A percentile compares a stretch with the other conserved stretches of the same genome.
phyloP scores from a whole-genome alignment of 2,113 vertebrate genomes.

The Sarotherodon lohbergeri region DNA sequence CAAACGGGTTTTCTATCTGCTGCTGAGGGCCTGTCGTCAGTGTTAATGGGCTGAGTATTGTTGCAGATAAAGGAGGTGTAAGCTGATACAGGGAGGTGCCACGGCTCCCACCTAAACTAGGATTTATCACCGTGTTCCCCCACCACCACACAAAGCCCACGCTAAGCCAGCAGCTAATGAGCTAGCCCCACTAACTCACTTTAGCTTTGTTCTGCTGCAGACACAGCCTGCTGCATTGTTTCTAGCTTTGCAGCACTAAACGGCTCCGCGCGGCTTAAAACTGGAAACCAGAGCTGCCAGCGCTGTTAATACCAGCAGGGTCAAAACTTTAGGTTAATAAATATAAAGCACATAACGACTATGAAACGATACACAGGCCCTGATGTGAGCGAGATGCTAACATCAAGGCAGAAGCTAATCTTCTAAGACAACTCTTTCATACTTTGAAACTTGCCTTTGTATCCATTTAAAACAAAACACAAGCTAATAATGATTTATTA shows the following conservation, averaged over 20 bases:
- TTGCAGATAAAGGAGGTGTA: conserved; percentile 4
- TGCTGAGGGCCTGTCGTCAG: neutral
- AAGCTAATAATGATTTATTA: neutral
- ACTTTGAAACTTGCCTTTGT: neutral
- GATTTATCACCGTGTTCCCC: conserved; percentile 35
- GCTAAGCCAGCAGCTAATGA: conserved; percentile 38
- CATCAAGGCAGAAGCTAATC: neutral
- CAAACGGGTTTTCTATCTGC: neutral
- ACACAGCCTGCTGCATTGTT: neutral
- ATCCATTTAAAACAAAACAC: neutral
- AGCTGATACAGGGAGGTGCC: conserved; percentile 13
- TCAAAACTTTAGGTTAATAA: neutral
- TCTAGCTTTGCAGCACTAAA: neutral
- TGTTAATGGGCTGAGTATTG: neutral
- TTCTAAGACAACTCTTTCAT: rapidly evolving
- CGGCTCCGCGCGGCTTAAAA: neutral
- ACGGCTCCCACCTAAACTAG: neutral
- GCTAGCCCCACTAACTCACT: conserved; percentile 22
- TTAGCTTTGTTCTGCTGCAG: neutral
- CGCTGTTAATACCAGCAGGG: neutral
- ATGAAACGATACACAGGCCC: neutral
- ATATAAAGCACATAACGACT: neutral
- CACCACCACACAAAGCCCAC: conserved; percentile 23
- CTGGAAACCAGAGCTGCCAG: neutral
- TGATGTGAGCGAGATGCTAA: neutral